Evolutionary conservation across 2,113 vertebrate genomes (phyloP).

Genomic region (Antechinus flavipes): DNA sequence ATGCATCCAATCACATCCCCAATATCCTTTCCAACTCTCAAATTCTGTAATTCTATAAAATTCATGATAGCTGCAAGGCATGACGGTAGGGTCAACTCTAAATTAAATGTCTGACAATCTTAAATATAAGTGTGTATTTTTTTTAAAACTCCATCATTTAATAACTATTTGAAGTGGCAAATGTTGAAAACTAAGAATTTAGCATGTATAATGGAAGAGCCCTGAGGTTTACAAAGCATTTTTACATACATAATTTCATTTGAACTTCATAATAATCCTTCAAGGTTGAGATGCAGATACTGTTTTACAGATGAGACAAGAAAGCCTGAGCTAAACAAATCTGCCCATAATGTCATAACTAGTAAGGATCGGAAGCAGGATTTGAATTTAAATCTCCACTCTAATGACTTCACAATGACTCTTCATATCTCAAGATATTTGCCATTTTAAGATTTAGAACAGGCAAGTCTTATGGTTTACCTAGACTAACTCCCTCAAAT

Average conservation of each 20-base stretch:
- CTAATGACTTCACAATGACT: background rate
- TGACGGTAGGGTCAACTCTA: background rate
- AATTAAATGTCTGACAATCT: slow-evolving; percentile 13
- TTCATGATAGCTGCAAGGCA: slow-evolving; percentile 42
- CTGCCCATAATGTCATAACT: background rate
- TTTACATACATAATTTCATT: background rate
- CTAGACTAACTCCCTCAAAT: background rate
- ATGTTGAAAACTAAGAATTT: background rate
- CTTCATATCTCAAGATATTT: background rate
- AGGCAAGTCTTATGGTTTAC: background rate
- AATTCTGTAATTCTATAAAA: slow-evolving; percentile 28
- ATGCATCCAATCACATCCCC: background rate
- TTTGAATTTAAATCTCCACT: background rate
- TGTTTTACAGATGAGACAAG: background rate
- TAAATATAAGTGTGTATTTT: slow-evolving; percentile 6
- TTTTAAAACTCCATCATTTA: background rate
- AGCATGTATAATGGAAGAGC: background rate
- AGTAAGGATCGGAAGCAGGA: background rate
- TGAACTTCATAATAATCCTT: background rate
- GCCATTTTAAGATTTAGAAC: background rate
- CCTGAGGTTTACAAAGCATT: background rate
- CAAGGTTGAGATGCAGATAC: background rate
- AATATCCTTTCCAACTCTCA: background rate
- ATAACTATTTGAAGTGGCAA: background rate
- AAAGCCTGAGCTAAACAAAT: background rate